These are phyloP conservation scores for Eremobia ochroleuca DNA, from an alignment of 2,888 invertebrate genomes.

Conservation along the genomic window DNA sequence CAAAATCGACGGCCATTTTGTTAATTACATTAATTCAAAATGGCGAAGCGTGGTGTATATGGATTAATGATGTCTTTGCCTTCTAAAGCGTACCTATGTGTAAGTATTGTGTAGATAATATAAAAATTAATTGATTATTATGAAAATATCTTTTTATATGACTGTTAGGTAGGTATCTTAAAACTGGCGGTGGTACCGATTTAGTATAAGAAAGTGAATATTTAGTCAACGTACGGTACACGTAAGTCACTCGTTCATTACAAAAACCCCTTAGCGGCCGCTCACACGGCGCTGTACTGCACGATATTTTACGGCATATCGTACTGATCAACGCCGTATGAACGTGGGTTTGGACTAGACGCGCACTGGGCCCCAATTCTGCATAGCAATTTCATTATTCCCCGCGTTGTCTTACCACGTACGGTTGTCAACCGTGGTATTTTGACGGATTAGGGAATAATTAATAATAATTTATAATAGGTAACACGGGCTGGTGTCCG, in stretches of 20 bases:
- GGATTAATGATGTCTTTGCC: slow-evolving; percentile 44
- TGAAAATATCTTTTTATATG: slow-evolving; percentile 61
- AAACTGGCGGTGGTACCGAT: slow-evolving; percentile 3
- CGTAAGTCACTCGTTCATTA: neutral
- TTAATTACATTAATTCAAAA: slow-evolving; percentile 67
- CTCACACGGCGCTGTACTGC: neutral
- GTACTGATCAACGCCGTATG: too few relatives aligned
- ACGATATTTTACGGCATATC: neutral
- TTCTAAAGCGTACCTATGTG: slow-evolving; percentile 57
- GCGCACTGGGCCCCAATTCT: too few relatives aligned
- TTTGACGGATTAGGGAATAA: too few relatives aligned
- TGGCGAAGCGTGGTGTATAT: slow-evolving; percentile 67
- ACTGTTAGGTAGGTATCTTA: neutral
- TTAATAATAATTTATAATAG: too few relatives aligned
- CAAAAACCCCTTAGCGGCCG: neutral
- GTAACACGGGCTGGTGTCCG: too few relatives aligned
- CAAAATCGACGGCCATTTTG: slow-evolving; percentile 66
- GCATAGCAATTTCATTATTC: too few relatives aligned
- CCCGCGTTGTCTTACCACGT: too few relatives aligned
- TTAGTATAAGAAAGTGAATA: neutral
- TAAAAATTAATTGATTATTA: slow-evolving; percentile 59
- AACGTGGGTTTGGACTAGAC: too few relatives aligned
- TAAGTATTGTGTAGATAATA: slow-evolving; percentile 41
- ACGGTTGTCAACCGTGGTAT: too few relatives aligned
- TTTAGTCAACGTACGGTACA: neutral